Conservation (phyloP, 1,140 invertebrate species). For the Bombus superbus region DNA sequence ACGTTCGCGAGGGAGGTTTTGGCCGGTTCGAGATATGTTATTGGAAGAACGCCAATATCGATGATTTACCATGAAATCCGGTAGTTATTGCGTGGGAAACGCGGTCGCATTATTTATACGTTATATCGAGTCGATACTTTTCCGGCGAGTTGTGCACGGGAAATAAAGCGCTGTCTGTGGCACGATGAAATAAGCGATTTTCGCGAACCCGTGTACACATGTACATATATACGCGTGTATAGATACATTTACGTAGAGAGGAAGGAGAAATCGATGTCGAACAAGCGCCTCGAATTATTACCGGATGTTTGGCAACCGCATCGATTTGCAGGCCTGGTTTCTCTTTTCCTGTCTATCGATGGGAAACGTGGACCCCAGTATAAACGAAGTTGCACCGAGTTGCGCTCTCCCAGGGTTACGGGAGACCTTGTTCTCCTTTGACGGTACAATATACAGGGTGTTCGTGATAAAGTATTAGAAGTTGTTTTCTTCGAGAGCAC, state of each 20-base stretch:
- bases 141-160: slow-evolving; percentile 14
- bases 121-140: slow-evolving; percentile 56
- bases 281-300: slow-evolving; percentile 47
- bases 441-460: not conserved
- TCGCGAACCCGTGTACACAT: not conserved
- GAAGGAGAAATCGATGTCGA: slow-evolving; percentile 52
- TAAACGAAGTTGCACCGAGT: not conserved
- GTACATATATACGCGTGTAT: not conserved
- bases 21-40: slow-evolving; percentile 48
- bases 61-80: slow-evolving; percentile 74
- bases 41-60: slow-evolving; percentile 73
- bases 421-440: not conserved
- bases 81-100: slow-evolving; percentile 73
- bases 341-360: slow-evolving; percentile 14
- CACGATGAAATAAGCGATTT: slow-evolving; percentile 63
- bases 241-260: not conserved
- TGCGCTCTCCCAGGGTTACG: not conserved
- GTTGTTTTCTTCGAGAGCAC: not conserved
- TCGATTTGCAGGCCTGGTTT: slow-evolving; percentile 31
- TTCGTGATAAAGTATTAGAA: not conserved
- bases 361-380: not conserved
- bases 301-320: slow-evolving; percentile 45
- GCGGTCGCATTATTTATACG: slow-evolving; percentile 74
- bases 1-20: slow-evolving; percentile 22
- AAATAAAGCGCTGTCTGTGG: slow-evolving; percentile 60